A percentile compares a stretch with the other conserved stretches of the same genome.
These are phyloP conservation scores for Varanus salvator DNA, from an alignment of 2,113 vertebrate genomes.

Conservation along the genomic window DNA sequence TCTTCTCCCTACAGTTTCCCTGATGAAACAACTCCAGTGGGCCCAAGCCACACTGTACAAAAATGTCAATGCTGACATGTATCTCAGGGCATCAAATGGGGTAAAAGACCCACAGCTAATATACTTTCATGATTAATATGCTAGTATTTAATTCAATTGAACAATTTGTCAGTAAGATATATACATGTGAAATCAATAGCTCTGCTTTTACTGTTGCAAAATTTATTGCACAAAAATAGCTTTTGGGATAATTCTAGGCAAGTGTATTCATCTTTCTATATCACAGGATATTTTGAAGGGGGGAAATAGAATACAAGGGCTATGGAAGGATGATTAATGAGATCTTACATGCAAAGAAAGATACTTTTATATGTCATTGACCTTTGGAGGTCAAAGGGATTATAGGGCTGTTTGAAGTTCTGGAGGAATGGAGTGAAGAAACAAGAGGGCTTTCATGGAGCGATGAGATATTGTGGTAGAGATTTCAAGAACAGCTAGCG, in stretches of 20 bases:
- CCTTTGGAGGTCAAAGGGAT: slow-evolving; percentile 73
- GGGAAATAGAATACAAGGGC: slow-evolving; percentile 39
- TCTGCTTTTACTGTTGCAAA: slow-evolving; percentile 1
- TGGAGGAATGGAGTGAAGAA: slow-evolving; percentile 64
- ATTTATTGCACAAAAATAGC: slow-evolving; percentile 22
- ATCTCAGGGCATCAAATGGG: slow-evolving; percentile 1
- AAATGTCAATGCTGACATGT: neutral
- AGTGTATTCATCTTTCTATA: slow-evolving; percentile 55
- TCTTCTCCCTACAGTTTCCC: no score
- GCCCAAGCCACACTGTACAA: neutral
- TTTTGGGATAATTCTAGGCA: slow-evolving; percentile 30
- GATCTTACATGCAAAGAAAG: slow-evolving; percentile 66
- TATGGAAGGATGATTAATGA: slow-evolving; percentile 70
- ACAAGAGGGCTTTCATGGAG: slow-evolving; percentile 72
- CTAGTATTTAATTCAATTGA: slow-evolving; percentile 17
- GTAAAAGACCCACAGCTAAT: neutral
- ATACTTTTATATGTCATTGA: slow-evolving; percentile 75
- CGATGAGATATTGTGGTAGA: slow-evolving; percentile 70
- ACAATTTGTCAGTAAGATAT: slow-evolving; percentile 8
- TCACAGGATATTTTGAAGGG: slow-evolving; percentile 39
- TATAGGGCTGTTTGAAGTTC: slow-evolving; percentile 73
- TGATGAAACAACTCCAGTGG: no score
- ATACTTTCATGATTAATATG: slow-evolving; percentile 58
- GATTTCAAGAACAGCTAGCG: slow-evolving; percentile 64
- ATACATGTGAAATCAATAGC: slow-evolving; percentile 19